A percentile compares a stretch with the other conserved stretches of the same genome.
Conservation (phyloP, 37 sponge, comb jelly and placozoan genomes). For the Oscarella lobularis region DNA sequence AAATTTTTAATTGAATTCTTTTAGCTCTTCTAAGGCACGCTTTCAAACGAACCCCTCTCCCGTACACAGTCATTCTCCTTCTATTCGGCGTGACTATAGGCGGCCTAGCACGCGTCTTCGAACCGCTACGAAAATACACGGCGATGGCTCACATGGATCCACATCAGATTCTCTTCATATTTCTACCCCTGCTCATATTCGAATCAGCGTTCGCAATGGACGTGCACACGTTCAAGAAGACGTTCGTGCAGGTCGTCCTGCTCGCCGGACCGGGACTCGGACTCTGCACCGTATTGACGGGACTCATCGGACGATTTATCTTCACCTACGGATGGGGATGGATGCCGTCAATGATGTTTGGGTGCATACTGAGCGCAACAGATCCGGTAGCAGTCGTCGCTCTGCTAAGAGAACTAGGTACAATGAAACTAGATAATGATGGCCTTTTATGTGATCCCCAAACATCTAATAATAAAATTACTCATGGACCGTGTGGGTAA, state of each 20-base stretch:
- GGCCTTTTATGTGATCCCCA: too few relatives aligned
- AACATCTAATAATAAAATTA: too few relatives aligned
- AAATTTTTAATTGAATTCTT: background rate
- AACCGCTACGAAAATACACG: conserved; percentile 32
- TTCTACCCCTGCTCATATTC: conserved; percentile 82
- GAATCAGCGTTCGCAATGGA: conserved; percentile 91
- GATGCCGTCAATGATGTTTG: conserved; percentile 63
- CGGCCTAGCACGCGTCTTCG: conserved; percentile 1
- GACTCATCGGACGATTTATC: conserved; percentile 55
- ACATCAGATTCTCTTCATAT: conserved; percentile 65
- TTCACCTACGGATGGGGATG: conserved; percentile 87
- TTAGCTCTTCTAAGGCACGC: conserved; percentile 57
- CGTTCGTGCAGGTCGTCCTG: conserved; percentile 51
- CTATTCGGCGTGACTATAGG: conserved; percentile 58
- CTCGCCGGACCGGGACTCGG: conserved; percentile 79
- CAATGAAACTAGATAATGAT: too few relatives aligned
- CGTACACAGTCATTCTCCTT: conserved; percentile 81
- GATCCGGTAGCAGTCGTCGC: conserved; percentile 91
- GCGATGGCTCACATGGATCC: conserved; percentile 64
- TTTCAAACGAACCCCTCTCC: conserved; percentile 52
- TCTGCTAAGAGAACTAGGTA: conserved; percentile 65
- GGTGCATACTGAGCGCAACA: conserved; percentile 80
- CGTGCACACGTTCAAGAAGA: conserved; percentile 87
- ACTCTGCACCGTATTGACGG: conserved; percentile 38
- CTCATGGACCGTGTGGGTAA: too few relatives aligned